These are phyloP conservation scores for Cryptus viduatorius DNA, from an alignment of 2,888 invertebrate genomes.

Conservation along the genomic window DNA sequence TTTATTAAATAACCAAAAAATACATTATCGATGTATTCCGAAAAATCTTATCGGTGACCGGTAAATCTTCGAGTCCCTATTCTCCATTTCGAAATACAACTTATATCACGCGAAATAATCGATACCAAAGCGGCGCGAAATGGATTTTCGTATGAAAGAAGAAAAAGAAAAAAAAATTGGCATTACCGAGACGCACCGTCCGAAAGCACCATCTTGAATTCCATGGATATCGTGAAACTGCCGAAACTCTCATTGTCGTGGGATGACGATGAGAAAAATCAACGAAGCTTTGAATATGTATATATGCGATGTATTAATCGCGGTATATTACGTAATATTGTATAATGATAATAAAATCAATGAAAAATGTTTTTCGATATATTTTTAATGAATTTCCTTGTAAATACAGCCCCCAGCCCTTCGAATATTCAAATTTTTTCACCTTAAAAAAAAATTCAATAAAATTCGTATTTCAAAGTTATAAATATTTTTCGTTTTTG, in stretches of 20 bases:
- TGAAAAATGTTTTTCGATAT: constrained; percentile 54
- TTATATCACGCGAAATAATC: background rate
- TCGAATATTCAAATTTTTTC: too few relatives aligned
- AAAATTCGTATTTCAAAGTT: background rate
- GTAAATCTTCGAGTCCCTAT: too few relatives aligned
- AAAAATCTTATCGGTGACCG: too few relatives aligned
- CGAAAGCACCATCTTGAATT: background rate
- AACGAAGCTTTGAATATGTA: background rate
- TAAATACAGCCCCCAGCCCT: background rate
- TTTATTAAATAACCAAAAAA: background rate
- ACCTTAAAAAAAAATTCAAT: background rate
- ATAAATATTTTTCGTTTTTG: background rate
- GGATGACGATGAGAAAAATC: background rate
- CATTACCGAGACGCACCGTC: background rate
- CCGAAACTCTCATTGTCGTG: background rate
- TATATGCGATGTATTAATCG: background rate
- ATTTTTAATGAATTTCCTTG: constrained; percentile 64
- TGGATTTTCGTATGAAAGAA: background rate
- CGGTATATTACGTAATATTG: constrained; percentile 40
- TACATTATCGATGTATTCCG: background rate
- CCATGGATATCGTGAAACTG: background rate
- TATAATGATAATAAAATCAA: constrained; percentile 67
- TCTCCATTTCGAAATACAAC: too few relatives aligned
- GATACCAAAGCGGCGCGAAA: background rate
- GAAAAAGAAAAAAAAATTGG: background rate